These are phyloP conservation scores for Andricus quercusramuli DNA, from an alignment of 2,888 invertebrate species.

Conservation along the genomic window DNA sequence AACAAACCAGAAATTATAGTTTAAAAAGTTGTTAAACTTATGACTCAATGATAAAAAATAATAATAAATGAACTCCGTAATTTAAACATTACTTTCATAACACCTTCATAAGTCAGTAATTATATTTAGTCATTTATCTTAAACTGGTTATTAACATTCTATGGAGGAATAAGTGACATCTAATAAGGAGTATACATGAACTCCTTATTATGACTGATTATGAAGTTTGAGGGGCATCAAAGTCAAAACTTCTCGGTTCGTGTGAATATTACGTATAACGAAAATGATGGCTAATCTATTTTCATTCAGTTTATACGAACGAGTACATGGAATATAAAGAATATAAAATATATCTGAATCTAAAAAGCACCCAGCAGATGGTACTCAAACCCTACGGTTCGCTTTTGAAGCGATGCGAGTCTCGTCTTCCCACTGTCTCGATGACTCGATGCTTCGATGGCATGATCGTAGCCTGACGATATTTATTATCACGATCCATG, in stretches of 20 bases:
- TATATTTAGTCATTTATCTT: too few relatives aligned
- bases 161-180: too few relatives aligned
- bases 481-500: conserved; percentile 62
- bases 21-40: neutral
- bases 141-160: too few relatives aligned
- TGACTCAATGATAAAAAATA: neutral
- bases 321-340: conserved; percentile 6
- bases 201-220: neutral
- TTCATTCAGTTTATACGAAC: conserved; percentile 15
- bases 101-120: too few relatives aligned
- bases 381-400: conserved; percentile 46
- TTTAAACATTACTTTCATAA: neutral
- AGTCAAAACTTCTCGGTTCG: neutral
- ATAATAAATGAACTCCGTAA: neutral
- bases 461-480: conserved; percentile 66
- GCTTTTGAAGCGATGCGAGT: conserved; percentile 42
- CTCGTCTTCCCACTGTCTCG: conserved; percentile 25
- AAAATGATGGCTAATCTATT: conserved; percentile 18
- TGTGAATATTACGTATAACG: conserved; percentile 17
- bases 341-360: conserved; percentile 29
- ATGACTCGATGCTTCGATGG: conserved; percentile 49
- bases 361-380: conserved; percentile 52
- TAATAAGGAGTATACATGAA: neutral
- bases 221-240: conserved; percentile 1
- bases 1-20: neutral